Evolutionary conservation across 2,113 vertebrate genomes (phyloP).

Genomic region (Caloenas nicobarica): DNA sequence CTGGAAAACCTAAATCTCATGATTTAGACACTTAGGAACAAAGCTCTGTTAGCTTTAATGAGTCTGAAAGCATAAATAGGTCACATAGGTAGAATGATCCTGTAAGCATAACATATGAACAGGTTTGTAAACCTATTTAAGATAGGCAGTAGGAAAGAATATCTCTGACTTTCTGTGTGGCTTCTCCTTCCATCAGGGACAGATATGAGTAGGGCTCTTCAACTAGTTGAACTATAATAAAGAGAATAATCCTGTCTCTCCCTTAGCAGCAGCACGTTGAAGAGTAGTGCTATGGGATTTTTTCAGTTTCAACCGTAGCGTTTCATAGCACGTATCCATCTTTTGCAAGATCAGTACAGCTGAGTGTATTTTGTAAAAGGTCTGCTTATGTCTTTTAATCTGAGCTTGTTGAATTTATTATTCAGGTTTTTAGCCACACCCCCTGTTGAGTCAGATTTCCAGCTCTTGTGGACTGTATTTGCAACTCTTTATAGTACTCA

Average conservation of each 20-base stretch:
- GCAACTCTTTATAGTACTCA: not conserved
- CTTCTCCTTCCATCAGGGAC: not conserved
- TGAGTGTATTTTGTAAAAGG: not conserved
- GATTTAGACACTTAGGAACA: not conserved
- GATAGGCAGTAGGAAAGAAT: not conserved
- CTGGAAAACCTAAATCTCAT: not conserved
- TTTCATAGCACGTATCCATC: fast-evolving
- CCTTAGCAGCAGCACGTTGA: not conserved
- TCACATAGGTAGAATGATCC: not conserved
- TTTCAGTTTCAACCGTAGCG: not conserved
- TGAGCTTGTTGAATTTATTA: not conserved
- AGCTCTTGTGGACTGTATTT: not conserved
- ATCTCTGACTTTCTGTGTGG: not conserved
- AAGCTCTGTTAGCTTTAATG: not conserved
- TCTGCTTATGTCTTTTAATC: not conserved
- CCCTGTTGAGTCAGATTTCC: not conserved
- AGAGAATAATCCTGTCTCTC: not conserved
- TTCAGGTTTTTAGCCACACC: not conserved
- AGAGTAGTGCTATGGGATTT: not conserved
- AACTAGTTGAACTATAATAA: not conserved
- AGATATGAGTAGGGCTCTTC: not conserved
- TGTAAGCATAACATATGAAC: not conserved
- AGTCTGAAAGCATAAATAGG: not conserved
- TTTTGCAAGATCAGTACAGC: not conserved
- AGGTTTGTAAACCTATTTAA: not conserved